Evolutionary conservation across 2,888 invertebrate species (phyloP).

Genomic region (Salticus scenicus): DNA sequence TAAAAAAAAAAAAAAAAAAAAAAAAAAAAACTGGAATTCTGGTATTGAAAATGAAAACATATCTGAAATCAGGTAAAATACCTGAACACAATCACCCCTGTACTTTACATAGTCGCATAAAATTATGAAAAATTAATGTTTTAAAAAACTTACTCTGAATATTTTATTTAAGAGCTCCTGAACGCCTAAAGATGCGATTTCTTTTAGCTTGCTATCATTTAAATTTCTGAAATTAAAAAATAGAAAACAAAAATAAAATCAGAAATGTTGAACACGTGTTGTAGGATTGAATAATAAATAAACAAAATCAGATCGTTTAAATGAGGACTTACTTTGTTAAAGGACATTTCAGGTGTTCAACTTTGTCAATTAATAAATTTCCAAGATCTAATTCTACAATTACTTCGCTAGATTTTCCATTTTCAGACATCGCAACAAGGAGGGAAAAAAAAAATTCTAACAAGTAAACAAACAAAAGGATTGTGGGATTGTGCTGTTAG

Average conservation of each 20-base stretch:
- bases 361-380: slow-evolving; percentile 39
- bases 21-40: no score
- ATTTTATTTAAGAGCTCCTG: slow-evolving; percentile 51
- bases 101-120: no score
- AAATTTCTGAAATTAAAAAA: slow-evolving; percentile 18
- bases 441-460: neutral
- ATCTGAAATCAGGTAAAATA: no score
- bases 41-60: no score
- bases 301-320: no score
- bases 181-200: slow-evolving; percentile 29
- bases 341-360: slow-evolving; percentile 19
- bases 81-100: no score
- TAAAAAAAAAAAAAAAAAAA: no score
- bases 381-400: slow-evolving; percentile 52
- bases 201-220: slow-evolving; percentile 16
- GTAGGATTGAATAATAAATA: no score
- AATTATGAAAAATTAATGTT: neutral
- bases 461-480: no score
- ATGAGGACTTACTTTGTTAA: slow-evolving; percentile 26
- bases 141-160: slow-evolving; percentile 36
- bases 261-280: neutral
- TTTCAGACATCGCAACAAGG: neutral
- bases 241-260: neutral
- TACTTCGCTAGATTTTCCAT: slow-evolving; percentile 10
- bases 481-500: no score